Base-by-base conservation (phyloP, 2,113 vertebrate species). In the Toxostoma redivivum region DNA sequence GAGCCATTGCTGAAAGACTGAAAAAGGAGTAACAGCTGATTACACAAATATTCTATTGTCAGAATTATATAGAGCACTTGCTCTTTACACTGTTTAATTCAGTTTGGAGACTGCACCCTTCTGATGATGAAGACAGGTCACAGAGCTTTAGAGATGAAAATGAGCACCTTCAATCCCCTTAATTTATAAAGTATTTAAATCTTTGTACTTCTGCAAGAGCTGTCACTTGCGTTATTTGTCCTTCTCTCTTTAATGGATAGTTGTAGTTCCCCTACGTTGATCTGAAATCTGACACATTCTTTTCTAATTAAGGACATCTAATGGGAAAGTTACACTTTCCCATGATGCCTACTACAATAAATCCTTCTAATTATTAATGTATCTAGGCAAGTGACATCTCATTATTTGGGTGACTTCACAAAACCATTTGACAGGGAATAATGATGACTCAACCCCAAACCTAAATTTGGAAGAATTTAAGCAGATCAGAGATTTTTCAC, bases 101-200 rank as follows among this genome's bases (percentile, higher is more conserved):
- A 77, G 16, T 62, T 91, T 80, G 54, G 79, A 76, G 50, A 57
- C 70, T 69, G 42, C 15, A 66, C 22, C 19, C 17, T 87, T 94
- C 79, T 87, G 64, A 91, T 0, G 1, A 89, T 33, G 38, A 79
- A 89, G 89, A 64, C 74, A 86, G 81, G 92, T 81, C 88, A 66
- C 15, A 92, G 47, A 74, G 64, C n/a, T 93, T 73, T 88, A 92
- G 62, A 60, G 90, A 91, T 66, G 85, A 94, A 95, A 96, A 93
- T 45, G 31, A 96, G 82, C 72, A 92, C 85, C 92, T 96, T 86
- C 88, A 95, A 94, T 71, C 88, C 92, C 92, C 85, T 88, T 95
- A 96, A 95, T 96, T 94, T 95, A 96, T 96, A 84, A 96, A 96
- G 81, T 88, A 96, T 96, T 96, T 95, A 96, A 96, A 86, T 81